phyloP scores from a whole-genome alignment of 2,797 vertebrate genomes.

The Ctenopoma kingsleyae region DNA sequence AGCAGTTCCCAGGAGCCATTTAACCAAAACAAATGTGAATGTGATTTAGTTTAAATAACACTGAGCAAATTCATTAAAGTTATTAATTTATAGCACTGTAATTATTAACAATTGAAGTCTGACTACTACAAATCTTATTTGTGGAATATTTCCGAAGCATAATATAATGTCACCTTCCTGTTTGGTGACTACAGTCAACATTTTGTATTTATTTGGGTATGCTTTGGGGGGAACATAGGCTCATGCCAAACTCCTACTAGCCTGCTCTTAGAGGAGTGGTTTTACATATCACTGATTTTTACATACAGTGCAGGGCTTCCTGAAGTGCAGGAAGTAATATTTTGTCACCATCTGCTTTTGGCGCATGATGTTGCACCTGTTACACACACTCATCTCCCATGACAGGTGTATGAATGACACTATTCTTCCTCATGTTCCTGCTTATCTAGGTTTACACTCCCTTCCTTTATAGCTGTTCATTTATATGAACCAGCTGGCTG shows the following conservation, averaged over 20 bases:
- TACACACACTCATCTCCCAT: not conserved
- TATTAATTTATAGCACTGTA: not conserved
- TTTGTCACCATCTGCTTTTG: not conserved
- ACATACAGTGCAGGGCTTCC: not conserved
- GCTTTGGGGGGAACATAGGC: no score
- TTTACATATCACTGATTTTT: not conserved
- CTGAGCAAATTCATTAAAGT: not conserved
- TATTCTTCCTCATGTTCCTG: slow-evolving; percentile 28
- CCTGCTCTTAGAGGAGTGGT: not conserved
- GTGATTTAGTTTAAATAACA: not conserved
- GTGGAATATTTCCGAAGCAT: no score
- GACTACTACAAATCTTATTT: not conserved
- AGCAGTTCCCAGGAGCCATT: not conserved
- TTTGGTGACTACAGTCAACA: no score
- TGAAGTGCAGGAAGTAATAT: not conserved
- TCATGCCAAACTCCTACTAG: no score
- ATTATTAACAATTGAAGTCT: no score
- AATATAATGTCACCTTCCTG: not conserved
- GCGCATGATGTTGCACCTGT: slow-evolving; percentile 7
- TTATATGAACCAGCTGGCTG: slow-evolving; percentile 4
- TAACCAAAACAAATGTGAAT: not conserved
- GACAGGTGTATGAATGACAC: slow-evolving; percentile 6
- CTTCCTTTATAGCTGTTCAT: slow-evolving; percentile 11
- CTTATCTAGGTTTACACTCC: slow-evolving; percentile 30
- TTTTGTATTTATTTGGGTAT: no score